phyloP scores from a whole-genome alignment of 2,888 invertebrate species.

The Cryptus armator region DNA sequence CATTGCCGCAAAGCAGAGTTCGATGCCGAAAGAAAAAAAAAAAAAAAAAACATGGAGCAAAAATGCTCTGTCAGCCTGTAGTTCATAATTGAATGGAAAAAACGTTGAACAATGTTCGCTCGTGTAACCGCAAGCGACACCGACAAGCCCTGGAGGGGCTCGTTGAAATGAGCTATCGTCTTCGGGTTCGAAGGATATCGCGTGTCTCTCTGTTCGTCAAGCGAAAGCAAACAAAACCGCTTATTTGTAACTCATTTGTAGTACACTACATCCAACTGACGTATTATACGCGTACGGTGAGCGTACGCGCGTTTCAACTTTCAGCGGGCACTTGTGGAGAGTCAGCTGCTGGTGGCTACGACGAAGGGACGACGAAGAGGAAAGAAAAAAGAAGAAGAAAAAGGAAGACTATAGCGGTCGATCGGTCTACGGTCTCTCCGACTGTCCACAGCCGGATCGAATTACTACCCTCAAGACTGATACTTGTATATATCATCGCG shows the following conservation, averaged over 20 bases:
- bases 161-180: slow-evolving; percentile 38
- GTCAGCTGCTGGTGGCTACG: slow-evolving; percentile 34
- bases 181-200: slow-evolving; percentile 47
- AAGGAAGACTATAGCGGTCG: slow-evolving; percentile 20
- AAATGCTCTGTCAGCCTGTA: neutral
- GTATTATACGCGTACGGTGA: slow-evolving; percentile 22
- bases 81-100: slow-evolving; percentile 37
- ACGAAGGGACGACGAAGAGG: slow-evolving; percentile 26
- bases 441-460: slow-evolving; percentile 48
- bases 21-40: neutral
- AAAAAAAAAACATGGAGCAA: neutral
- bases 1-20: neutral
- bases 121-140: slow-evolving; percentile 53
- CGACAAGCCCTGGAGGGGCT: slow-evolving; percentile 18
- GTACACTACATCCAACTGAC: slow-evolving; percentile 38
- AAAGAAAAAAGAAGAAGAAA: slow-evolving; percentile 29
- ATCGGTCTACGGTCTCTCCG: slow-evolving; percentile 33
- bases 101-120: slow-evolving; percentile 48
- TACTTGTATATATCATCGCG: slow-evolving; percentile 35
- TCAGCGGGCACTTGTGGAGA: slow-evolving; percentile 62
- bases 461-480: slow-evolving; percentile 59
- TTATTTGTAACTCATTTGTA: slow-evolving; percentile 61
- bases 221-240: slow-evolving; percentile 60
- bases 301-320: slow-evolving; percentile 49
- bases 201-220: slow-evolving; percentile 32